phyloP scores from a whole-genome alignment of 2,113 vertebrate species.

The Numenius arquata region DNA sequence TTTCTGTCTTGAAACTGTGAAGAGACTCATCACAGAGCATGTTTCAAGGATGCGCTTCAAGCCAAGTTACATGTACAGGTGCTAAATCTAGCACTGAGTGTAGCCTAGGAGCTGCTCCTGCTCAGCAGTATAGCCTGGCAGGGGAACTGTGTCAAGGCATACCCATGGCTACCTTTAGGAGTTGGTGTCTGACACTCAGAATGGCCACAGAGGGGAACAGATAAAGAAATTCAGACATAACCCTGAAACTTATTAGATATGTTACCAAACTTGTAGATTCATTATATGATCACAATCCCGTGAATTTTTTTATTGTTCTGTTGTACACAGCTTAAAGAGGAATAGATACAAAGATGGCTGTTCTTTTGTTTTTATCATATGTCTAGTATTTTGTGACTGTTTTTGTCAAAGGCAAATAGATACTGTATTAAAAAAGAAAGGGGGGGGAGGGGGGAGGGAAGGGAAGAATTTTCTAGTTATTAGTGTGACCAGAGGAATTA shows the following conservation, averaged over 20 bases:
- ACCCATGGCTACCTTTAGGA: not conserved
- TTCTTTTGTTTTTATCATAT: not conserved
- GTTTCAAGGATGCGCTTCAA: not conserved
- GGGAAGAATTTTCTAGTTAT: not conserved
- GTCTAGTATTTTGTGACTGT: not conserved
- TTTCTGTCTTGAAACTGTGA: not conserved
- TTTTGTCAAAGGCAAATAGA: not conserved
- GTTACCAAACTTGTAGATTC: not conserved
- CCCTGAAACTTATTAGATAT: not conserved
- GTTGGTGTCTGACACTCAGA: not conserved
- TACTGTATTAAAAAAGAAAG: not conserved
- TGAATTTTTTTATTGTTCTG: not conserved
- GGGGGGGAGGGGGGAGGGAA: accelerated
- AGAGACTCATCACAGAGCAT: not conserved
- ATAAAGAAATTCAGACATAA: not conserved
- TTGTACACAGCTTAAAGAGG: not conserved
- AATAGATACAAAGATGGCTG: not conserved
- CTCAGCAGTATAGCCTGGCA: not conserved
- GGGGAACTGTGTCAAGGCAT: not conserved
- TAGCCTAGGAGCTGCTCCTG: not conserved
- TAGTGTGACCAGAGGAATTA: not conserved
- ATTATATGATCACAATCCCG: not conserved
- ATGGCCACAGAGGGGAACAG: too few species aligned
- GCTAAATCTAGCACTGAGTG: not conserved
- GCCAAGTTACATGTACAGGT: not conserved